Evolutionary conservation across 1,140 invertebrate species (phyloP), one percentile per base, ranked within the genome.

Genomic region (Aradophagus sp.): DNA sequence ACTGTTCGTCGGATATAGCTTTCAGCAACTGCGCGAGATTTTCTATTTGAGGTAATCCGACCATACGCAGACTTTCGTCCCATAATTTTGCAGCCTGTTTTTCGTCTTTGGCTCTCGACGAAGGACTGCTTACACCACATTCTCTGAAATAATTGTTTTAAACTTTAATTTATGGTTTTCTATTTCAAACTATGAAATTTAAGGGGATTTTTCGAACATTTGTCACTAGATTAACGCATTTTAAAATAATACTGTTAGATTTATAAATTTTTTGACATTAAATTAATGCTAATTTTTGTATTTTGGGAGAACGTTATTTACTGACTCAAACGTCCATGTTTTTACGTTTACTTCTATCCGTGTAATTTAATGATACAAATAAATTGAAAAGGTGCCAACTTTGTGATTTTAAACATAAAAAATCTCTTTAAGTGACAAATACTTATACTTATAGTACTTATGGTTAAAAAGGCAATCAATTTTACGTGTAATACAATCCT

Each of bases 41-140:
- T 17, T 80, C 63, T 31, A 71, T 45, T 20, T 44, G 34, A 26
- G 83, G 80, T 13, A 90, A 75, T 27, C 87, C 85, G 5, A 90
- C 88, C 10, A 89, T 63, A 41, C 88, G 84, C 12, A 89, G 83
- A 75, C 92, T 94, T 17, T 89, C 82, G 3, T 90, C 86, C 94
- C 94, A 96, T n/a, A 96, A 79, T 80, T 87, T 89, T 35, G 87
- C 87, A n/a, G 88, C 86, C 2, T 84, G 52, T 38, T 88, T 86
- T 19, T 87, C 79, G 70, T 90, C 87, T 27, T 77, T 59, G 0
- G 88, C 90, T 29, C 77, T 80, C 12, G 67, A 29, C 0, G 85
- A 75, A 1, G 88, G 84, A 3, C 45, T 74, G 3, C 75, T 80
- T 0, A 83, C 84, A 35, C 71, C 80, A 71, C 90, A 91, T 55